Evolutionary conservation across 2,888 invertebrate genomes (phyloP).

Genomic region (Harpalus rubripes): DNA sequence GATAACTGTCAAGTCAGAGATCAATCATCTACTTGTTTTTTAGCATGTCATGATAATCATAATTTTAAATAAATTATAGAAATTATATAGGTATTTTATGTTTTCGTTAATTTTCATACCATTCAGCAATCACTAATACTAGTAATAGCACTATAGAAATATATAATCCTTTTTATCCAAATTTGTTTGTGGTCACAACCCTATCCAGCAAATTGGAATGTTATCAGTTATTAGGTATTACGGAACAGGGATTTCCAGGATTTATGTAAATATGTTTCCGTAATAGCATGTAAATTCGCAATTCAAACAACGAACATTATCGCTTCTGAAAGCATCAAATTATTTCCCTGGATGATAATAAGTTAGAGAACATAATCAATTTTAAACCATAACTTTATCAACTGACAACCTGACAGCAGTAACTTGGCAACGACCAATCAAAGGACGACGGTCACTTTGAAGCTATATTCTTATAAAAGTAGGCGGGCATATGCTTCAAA

Average conservation of each 20-base stretch:
- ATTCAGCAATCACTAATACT: too few relatives aligned
- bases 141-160: too few relatives aligned
- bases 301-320: neutral
- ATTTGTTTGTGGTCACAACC: neutral
- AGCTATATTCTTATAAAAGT: constrained; percentile 72
- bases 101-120: too few relatives aligned
- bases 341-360: constrained; percentile 69
- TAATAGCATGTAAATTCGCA: constrained; percentile 12
- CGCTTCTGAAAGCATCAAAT: constrained; percentile 55
- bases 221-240: constrained; percentile 12
- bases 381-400: constrained; percentile 71
- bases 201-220: neutral
- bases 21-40: too few relatives aligned
- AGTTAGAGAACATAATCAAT: constrained; percentile 70
- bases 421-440: constrained; percentile 71
- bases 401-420: constrained; percentile 69
- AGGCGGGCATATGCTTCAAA: constrained; percentile 72
- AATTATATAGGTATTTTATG: too few relatives aligned
- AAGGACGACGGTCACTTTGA: constrained; percentile 71
- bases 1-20: too few relatives aligned
- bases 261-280: neutral
- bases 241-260: neutral
- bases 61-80: too few relatives aligned
- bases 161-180: too few relatives aligned
- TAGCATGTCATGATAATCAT: too few relatives aligned